Percentiles rank a stretch among this genome's conserved stretches.
These are phyloP conservation scores for Zootoca vivipara DNA, from an alignment of 2,113 vertebrate genomes.

Conservation along the genomic window DNA sequence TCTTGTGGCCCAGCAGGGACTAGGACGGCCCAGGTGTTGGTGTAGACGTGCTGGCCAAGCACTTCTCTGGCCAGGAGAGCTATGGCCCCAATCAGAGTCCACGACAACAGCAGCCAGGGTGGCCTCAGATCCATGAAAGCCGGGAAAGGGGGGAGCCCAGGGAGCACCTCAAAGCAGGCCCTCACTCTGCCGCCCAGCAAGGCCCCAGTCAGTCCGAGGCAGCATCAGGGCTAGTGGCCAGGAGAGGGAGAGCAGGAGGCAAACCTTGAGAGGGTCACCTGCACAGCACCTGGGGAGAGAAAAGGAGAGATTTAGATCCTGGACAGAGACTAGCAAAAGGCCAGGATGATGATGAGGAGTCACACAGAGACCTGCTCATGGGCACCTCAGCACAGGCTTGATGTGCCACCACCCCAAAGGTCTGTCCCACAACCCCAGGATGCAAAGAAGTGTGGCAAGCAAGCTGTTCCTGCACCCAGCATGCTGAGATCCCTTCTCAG, in stretches of 20 bases:
- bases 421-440: too few relatives aligned
- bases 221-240: constrained; percentile 10
- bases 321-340: not conserved
- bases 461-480: not conserved
- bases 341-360: not conserved
- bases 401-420: too few relatives aligned
- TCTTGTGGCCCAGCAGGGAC: constrained; percentile 81
- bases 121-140: constrained; percentile 79
- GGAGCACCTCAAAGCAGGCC: constrained; percentile 1
- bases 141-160: constrained; percentile 26
- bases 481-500: too few relatives aligned
- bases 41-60: constrained; percentile 82
- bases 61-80: constrained; percentile 71
- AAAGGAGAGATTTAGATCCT: not conserved
- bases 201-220: constrained; percentile 20
- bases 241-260: not conserved
- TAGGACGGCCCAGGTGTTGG: constrained; percentile 93
- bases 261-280: rapidly evolving
- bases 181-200: not conserved
- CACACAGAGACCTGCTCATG: not conserved
- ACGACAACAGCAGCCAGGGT: constrained; percentile 70
- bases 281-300: not conserved
- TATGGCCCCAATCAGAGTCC: constrained; percentile 81
- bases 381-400: not conserved
- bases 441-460: too few relatives aligned